Evolutionary conservation across 2,797 vertebrate genomes (phyloP).

Genomic region (Crossoptilon crossoptilon): DNA sequence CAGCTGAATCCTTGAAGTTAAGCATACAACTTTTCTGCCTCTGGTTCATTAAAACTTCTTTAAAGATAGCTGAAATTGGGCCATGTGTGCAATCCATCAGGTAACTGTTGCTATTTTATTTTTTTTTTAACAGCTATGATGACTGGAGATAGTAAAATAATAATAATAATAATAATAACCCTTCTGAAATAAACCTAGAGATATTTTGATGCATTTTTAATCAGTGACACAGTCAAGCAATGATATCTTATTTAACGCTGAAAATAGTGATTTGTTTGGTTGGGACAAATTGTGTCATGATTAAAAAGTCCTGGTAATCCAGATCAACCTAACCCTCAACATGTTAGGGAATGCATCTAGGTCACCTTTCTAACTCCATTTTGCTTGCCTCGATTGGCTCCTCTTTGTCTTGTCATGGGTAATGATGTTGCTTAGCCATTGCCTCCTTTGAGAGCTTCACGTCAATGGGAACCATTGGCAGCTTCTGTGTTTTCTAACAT

Average conservation of each 20-base stretch:
- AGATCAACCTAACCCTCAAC: background rate
- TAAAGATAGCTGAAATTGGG: background rate
- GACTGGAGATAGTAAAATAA: background rate
- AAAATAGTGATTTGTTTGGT: background rate
- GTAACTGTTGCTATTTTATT: background rate
- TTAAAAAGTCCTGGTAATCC: background rate
- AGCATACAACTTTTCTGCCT: slow-evolving; percentile 12
- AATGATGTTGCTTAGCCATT: background rate
- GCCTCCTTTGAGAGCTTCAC: background rate
- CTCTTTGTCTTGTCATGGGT: background rate
- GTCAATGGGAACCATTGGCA: background rate
- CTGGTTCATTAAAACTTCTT: slow-evolving; percentile 33
- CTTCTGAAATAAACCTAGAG: background rate
- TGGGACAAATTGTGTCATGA: background rate
- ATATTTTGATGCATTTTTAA: background rate
- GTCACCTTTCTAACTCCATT: background rate
- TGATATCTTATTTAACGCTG: accelerated
- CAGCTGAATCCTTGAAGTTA: slow-evolving; percentile 30
- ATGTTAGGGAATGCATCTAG: background rate
- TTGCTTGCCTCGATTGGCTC: background rate
- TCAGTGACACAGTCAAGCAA: background rate
- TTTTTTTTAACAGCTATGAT: background rate
- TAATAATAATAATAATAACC: background rate
- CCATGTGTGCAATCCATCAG: background rate
- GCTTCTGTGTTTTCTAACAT: background rate